A percentile compares a stretch with the other conserved stretches of the same genome.
phyloP scores from a whole-genome alignment of 64 coral and sea anemone genomes.

The Hydrozoanthus tunicans region DNA sequence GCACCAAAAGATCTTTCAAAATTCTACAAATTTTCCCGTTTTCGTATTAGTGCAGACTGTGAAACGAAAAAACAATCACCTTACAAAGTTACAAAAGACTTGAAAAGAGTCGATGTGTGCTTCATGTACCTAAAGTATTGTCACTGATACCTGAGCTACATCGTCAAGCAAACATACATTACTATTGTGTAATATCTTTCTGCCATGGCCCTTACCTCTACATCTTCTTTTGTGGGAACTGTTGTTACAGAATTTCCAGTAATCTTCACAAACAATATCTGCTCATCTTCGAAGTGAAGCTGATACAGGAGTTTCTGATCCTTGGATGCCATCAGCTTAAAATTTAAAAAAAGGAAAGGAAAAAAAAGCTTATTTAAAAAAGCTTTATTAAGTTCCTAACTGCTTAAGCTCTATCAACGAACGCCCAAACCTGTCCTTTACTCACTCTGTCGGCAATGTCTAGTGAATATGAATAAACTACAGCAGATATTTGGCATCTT shows the following conservation, averaged over 20 bases:
- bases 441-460: no score
- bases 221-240: constrained; percentile 81
- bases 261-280: constrained; percentile 80
- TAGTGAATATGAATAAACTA: no score
- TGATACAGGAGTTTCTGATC: constrained; percentile 93
- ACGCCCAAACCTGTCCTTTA: no score
- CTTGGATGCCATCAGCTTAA: constrained; percentile 80
- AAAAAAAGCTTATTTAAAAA: neutral
- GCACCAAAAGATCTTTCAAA: no score
- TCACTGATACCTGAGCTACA: neutral
- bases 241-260: constrained; percentile 73
- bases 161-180: neutral
- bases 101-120: no score
- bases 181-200: neutral
- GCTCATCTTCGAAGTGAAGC: constrained; percentile 92
- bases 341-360: neutral
- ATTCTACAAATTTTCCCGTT: no score
- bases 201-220: constrained; percentile 50
- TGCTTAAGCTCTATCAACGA: no score
- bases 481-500: no score
- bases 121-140: neutral
- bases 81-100: no score
- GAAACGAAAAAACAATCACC: no score
- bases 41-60: no score
- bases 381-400: neutral